Evolutionary conservation across 1,140 invertebrate genomes (phyloP).

Genomic region (Drosophila nebulosa): DNA sequence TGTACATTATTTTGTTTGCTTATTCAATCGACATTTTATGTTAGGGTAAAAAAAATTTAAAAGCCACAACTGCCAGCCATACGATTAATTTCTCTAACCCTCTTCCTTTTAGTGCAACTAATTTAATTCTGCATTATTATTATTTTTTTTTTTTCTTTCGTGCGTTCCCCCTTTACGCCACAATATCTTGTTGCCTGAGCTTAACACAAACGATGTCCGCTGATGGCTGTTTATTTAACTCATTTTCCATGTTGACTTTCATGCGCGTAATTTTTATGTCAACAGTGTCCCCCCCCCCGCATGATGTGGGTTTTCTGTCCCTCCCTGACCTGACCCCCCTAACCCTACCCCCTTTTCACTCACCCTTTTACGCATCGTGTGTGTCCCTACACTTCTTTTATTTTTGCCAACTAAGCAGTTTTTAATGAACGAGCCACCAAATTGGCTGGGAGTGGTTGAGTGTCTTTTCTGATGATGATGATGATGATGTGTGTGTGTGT

Average conservation of each 20-base stretch:
- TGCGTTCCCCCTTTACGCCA: not conserved
- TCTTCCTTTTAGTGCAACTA: constrained; percentile 34
- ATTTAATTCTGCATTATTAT: constrained; percentile 48
- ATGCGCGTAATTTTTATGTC: constrained; percentile 76
- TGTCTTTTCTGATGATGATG: not conserved
- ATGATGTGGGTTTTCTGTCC: constrained; percentile 31
- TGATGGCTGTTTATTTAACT: constrained; percentile 67
- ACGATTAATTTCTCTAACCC: no score
- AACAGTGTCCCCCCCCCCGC: constrained; percentile 50
- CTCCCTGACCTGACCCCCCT: not conserved
- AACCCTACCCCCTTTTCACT: not conserved
- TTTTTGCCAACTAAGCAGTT: constrained; percentile 68
- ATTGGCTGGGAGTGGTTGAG: constrained; percentile 43
- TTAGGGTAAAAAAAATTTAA: not conserved
- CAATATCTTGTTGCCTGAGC: no score
- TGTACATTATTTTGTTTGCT: not conserved
- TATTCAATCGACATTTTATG: not conserved
- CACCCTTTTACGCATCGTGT: not conserved
- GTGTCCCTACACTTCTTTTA: not conserved
- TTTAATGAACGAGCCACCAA: constrained; percentile 69
- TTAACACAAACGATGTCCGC: constrained; percentile 32
- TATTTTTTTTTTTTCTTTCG: constrained; percentile 7
- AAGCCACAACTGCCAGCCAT: not conserved
- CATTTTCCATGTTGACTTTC: constrained; percentile 75
- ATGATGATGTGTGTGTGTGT: no score